phyloP scores from a whole-genome alignment of 2,888 invertebrate species.

The Epiblema foenella region DNA sequence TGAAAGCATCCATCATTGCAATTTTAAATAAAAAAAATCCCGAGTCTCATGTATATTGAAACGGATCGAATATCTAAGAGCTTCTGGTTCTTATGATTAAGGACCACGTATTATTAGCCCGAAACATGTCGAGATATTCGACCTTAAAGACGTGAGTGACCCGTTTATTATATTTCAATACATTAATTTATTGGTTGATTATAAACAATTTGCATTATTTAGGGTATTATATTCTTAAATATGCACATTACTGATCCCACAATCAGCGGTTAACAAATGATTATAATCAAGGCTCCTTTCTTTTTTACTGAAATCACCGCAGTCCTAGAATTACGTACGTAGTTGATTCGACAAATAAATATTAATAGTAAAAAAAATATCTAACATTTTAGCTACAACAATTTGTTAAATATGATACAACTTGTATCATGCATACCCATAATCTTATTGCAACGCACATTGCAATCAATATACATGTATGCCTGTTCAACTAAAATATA shows the following conservation, averaged over 20 bases:
- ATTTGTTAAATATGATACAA: conserved; percentile 1
- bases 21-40: too few species aligned
- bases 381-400: background rate
- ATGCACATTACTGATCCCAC: background rate
- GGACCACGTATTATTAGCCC: too few species aligned
- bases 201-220: background rate
- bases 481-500: background rate
- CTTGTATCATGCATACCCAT: background rate
- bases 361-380: background rate
- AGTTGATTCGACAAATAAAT: background rate
- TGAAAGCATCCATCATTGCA: too few species aligned
- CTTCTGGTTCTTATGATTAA: too few species aligned
- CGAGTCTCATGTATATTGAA: too few species aligned
- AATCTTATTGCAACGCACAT: background rate
- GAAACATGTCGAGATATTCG: too few species aligned
- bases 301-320: background rate
- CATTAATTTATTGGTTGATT: background rate
- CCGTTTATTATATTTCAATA: too few species aligned
- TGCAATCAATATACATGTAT: background rate
- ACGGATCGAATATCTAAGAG: too few species aligned
- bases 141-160: too few species aligned
- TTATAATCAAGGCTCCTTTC: background rate
- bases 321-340: background rate
- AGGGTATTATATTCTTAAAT: background rate
- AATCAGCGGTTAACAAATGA: background rate